Evolutionary conservation across 1,140 invertebrate species (phyloP), one percentile per base, ranked within the genome.

Genomic region (Apis laboriosa): DNA sequence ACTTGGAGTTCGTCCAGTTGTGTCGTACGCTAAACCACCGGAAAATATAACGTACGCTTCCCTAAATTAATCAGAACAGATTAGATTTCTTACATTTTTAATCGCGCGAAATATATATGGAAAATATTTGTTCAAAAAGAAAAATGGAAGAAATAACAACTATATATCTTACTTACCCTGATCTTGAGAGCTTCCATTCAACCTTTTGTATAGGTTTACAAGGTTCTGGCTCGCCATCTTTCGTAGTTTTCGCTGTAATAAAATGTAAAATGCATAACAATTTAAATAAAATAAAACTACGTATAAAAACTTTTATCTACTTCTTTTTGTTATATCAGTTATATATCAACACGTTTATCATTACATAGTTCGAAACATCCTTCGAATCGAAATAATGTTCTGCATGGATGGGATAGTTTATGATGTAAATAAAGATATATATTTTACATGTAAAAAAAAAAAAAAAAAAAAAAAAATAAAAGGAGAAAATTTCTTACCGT

Each of bases 191-290:
- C 94, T 98, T 99, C 98, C 98, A 99, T 92, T 99, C 98, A 66
- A 99, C 97, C 96, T 98, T 99, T 90, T 97, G 96, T 92, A 99
- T 99, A 49, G 98, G 95, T 95, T 98, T 98, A 91, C 97, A 98
- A 28, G 97, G 95, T 94, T 98, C 97, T 79, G 96, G 95, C 94
- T 97, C 97, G 21, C 97, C 97, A 76, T 98, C 97, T 94, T 98
- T 98, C 88, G 96, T 97, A 55, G 96, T 95, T 96, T 98, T 98
- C 63, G 97, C 98, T 98, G 94, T 55, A 95, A 13, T 51, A 5
- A 43, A 7, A 43, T 43, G 0, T 43, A 0, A 43, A 72, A 53
- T 34, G 34, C 34, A 3, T 34, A 34, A 3, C 34, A 34, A 0
- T 34, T 34, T 34, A 34, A 24, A 24, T 24, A 24, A 24, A 24